These are phyloP conservation scores for Drosophila bocki DNA, from an alignment of 1,140 invertebrate genomes.

Conservation along the genomic window DNA sequence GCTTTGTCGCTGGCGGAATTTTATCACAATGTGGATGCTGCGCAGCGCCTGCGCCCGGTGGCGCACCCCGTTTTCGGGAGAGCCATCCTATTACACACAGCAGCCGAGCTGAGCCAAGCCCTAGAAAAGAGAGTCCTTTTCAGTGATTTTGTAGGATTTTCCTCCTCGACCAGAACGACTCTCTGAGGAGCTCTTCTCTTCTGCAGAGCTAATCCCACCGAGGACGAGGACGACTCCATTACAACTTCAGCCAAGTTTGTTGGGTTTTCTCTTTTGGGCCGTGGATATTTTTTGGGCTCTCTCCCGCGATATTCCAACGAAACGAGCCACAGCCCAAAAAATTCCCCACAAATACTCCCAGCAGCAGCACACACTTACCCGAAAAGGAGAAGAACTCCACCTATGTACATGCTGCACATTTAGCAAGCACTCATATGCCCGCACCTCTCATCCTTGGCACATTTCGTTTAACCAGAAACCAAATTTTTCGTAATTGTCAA, in stretches of 20 bases:
- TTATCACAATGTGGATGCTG: conserved; percentile 54
- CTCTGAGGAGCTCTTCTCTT: conserved; percentile 49
- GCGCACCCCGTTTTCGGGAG: conserved; percentile 68
- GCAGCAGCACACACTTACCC: conserved; percentile 17
- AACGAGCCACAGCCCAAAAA: conserved; percentile 80
- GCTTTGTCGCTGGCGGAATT: conserved; percentile 58
- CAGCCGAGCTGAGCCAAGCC: conserved; percentile 63
- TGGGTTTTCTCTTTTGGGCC: conserved; percentile 34
- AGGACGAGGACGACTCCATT: conserved; percentile 48
- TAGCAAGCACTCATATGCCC: conserved; percentile 47
- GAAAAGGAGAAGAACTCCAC: conserved; percentile 28
- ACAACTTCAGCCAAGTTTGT: conserved; percentile 51
- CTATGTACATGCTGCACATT: conserved; percentile 33
- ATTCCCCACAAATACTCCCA: conserved; percentile 49
- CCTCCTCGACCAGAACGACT: conserved; percentile 2
- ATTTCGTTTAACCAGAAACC: conserved; percentile 73
- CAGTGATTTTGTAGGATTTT: neutral
- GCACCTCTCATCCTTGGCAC: conserved; percentile 39
- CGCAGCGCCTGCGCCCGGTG: conserved; percentile 62
- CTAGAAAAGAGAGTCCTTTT: conserved; percentile 27
- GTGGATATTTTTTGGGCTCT: conserved; percentile 41
- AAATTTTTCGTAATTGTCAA: conserved; percentile 83
- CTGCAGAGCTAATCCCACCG: conserved; percentile 44
- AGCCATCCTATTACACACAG: conserved; percentile 35
- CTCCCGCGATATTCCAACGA: conserved; percentile 57